Conservation (phyloP, 2,888 invertebrate species). For the Syritta pipiens region DNA sequence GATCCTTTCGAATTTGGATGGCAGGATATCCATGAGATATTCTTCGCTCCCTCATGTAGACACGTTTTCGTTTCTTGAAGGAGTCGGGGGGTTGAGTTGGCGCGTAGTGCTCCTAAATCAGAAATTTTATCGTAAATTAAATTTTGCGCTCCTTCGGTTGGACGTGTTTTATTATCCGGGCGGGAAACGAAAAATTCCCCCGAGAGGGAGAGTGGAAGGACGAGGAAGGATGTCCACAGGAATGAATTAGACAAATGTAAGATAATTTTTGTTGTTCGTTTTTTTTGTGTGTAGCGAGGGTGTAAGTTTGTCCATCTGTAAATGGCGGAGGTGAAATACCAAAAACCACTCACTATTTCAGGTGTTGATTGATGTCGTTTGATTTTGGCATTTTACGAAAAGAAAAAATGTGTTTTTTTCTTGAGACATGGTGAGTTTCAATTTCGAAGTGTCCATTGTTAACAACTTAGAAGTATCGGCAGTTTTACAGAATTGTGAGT, state of each 20-base stretch:
- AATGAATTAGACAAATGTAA: constrained; percentile 20
- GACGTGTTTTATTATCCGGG: constrained; percentile 43
- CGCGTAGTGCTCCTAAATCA: constrained; percentile 14
- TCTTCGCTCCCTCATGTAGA: not conserved
- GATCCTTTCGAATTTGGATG: constrained; percentile 9
- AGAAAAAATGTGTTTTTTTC: no score
- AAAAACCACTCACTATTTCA: no score
- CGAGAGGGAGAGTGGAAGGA: not conserved
- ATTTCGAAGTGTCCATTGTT: no score
- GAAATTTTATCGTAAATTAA: constrained; percentile 47
- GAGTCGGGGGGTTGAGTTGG: not conserved
- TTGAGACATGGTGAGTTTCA: no score
- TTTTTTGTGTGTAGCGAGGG: no score
- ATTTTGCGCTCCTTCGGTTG: constrained; percentile 19
- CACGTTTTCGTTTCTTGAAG: not conserved
- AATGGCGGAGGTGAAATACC: no score
- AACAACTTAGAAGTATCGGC: no score
- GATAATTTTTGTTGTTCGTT: constrained; percentile 26
- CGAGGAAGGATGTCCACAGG: not conserved
- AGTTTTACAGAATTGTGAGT: no score
- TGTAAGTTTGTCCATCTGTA: no score
- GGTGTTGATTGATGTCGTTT: no score
- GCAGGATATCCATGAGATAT: not conserved
- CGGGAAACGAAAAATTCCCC: constrained; percentile 3
- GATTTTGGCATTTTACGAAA: no score